Base-by-base conservation (phyloP, 2,888 invertebrate species). In the Tetramorium bicarinatum region DNA sequence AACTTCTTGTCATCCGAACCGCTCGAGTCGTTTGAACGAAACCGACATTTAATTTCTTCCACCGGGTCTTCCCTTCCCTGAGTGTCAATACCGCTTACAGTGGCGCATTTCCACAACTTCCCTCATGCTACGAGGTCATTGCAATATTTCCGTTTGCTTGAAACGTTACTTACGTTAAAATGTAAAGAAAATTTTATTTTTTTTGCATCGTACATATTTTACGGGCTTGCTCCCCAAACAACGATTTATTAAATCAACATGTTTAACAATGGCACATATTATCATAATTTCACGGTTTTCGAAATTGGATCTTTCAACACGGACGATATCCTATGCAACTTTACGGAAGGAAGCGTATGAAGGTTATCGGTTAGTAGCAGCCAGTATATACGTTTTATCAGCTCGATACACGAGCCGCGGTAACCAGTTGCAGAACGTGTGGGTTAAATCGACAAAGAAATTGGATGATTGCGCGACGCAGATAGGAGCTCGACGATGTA, bases 391-490 rank as follows among this genome's bases (percentile, higher is more conserved):
- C 59, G 21, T 72, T 81, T 84, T 88, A 89, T 89, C 88, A 86
- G 62, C 76, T 69, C 38, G 82, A 79, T 76, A 71, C 64, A 66
- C 80, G 87, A 89, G 79, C 71, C 82, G 54, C 69, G 62, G 76
- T 69, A 72, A 41, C 72, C 66, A 76, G 38, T 82, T 72, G 82
- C 83, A 83, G 44, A 84, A 83, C 67, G 83, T 44, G 41, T 77
- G 74, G 72, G 85, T 86, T 89, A 86, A 89, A 88, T 89, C 83
- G 88, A 82, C 84, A 86, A 88, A 86, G 82, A 87, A 89, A 89
- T 89, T 84, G 84, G 66, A 76, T 54, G 84, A 74, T 83, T 85
- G 85, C 80, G 64, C 75, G 56, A n/a, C 21, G 44, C 74, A 34
- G 85, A 88, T 89, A 84, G 75, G 71, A 71, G 29, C 41, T 9